phyloP scores from a whole-genome alignment of 2,797 vertebrate genomes.

The Pampus argenteus region DNA sequence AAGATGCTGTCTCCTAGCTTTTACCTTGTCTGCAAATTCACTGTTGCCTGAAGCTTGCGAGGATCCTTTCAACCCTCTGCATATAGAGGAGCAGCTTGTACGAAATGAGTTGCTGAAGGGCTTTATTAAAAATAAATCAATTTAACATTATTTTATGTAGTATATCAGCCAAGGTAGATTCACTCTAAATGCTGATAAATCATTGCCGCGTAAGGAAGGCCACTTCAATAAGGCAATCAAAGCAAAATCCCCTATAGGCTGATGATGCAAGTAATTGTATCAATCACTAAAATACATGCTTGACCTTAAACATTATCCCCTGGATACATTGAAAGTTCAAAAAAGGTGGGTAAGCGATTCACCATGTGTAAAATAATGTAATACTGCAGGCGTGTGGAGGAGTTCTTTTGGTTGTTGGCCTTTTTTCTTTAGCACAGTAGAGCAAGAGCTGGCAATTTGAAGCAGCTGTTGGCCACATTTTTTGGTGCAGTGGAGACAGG shows the following conservation, averaged over 20 bases:
- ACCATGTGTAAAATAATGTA: not conserved
- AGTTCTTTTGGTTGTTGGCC: not conserved
- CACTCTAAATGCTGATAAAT: constrained; percentile 38
- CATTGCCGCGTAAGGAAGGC: constrained; percentile 22
- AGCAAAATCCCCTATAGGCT: constrained; percentile 15
- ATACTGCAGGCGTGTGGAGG: not conserved
- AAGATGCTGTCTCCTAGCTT: constrained; percentile 49
- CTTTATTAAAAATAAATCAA: constrained; percentile 45
- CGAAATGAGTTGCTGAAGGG: constrained; percentile 49
- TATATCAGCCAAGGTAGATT: constrained; percentile 30
- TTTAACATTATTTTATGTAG: constrained; percentile 27
- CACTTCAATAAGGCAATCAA: constrained; percentile 35
- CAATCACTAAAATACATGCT: constrained; percentile 11
- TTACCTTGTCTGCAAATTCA: constrained; percentile 69
- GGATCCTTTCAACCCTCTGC: constrained; percentile 31
- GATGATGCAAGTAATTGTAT: constrained; percentile 36
- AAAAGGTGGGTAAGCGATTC: constrained; percentile 17
- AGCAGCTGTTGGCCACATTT: not conserved
- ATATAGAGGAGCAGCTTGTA: constrained; percentile 48
- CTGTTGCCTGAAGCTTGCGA: constrained; percentile 51
- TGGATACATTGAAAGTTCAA: not conserved
- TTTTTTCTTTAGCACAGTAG: not conserved
- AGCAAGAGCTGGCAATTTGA: not conserved
- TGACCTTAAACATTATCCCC: constrained; percentile 20
- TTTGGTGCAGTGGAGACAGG: not conserved